Percentiles rank a stretch among this genome's conserved stretches.
Conservation (phyloP, 2,113 vertebrate genomes). For the Hippolais icterina region DNA sequence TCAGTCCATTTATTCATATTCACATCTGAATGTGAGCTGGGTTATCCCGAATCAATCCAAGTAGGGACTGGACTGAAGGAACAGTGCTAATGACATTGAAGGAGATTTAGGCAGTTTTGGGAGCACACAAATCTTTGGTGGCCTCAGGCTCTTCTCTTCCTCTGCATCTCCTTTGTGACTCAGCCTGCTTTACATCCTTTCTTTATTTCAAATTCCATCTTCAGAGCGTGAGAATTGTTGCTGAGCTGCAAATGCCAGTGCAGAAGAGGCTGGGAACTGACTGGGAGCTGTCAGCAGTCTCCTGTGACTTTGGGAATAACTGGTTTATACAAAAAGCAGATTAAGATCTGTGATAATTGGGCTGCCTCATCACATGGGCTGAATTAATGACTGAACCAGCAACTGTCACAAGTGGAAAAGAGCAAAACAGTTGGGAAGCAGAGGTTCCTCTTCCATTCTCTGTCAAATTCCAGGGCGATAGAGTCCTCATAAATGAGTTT, state of each 20-base stretch:
- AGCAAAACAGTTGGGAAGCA: background rate
- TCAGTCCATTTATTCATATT: background rate
- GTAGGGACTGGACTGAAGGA: background rate
- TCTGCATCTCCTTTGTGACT: conserved; percentile 19
- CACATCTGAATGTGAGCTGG: background rate
- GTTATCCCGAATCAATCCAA: background rate
- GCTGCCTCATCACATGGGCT: background rate
- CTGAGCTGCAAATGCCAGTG: background rate
- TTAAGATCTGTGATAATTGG: background rate
- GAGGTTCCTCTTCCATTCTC: background rate
- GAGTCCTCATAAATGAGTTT: background rate
- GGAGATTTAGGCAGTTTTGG: background rate
- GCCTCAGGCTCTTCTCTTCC: background rate
- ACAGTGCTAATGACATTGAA: background rate
- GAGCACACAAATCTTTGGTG: background rate
- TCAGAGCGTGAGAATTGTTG: background rate
- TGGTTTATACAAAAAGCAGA: background rate
- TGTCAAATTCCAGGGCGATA: background rate
- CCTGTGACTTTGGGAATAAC: background rate
- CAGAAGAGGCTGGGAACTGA: background rate
- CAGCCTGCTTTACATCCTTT: conserved; percentile 23
- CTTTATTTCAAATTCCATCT: background rate
- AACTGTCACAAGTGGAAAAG: background rate
- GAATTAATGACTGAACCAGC: background rate
- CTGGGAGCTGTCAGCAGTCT: background rate